Evolutionary conservation across 1,140 invertebrate species (phyloP).

Genomic region (Panagrolaimus sp.): DNA sequence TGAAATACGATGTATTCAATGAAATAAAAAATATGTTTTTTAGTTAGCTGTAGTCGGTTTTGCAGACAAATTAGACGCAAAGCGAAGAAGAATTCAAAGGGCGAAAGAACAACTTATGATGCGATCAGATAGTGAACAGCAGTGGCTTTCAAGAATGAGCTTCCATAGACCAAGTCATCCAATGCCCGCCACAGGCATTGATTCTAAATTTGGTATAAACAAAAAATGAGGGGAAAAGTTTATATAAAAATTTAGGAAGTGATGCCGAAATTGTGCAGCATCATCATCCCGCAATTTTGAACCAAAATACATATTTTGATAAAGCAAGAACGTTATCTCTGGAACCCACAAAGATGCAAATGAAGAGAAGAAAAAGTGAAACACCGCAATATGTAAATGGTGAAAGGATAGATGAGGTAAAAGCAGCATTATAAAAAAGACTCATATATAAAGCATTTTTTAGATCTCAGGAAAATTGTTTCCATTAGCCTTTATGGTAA

Average conservation of each 20-base stretch:
- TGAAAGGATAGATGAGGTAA: conserved; percentile 54
- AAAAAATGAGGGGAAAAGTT: background rate
- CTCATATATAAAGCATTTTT: conserved; percentile 17
- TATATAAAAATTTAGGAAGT: background rate
- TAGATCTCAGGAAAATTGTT: conserved; percentile 57
- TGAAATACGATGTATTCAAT: background rate
- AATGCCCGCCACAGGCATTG: background rate
- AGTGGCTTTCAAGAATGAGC: conserved; percentile 30
- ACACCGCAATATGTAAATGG: conserved; percentile 31
- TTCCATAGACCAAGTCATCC: background rate
- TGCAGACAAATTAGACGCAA: conserved; percentile 53
- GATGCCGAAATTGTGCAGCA: conserved; percentile 1
- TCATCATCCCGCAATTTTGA: background rate
- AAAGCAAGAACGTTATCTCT: background rate
- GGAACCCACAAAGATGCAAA: background rate
- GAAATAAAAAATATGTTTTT: conserved; percentile 14
- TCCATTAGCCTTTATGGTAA: conserved; percentile 49
- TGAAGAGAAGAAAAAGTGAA: background rate
- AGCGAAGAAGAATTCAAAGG: conserved; percentile 35
- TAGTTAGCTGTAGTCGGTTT: conserved; percentile 56
- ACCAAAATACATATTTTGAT: background rate
- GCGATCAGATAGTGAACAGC: conserved; percentile 49
- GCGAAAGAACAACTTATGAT: conserved; percentile 45
- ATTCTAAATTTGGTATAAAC: background rate
- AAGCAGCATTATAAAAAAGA: background rate